Evolutionary conservation across 2,888 invertebrate species (phyloP), one percentile per base, ranked within the genome.

Genomic region (Scaptomyza reducta): DNA sequence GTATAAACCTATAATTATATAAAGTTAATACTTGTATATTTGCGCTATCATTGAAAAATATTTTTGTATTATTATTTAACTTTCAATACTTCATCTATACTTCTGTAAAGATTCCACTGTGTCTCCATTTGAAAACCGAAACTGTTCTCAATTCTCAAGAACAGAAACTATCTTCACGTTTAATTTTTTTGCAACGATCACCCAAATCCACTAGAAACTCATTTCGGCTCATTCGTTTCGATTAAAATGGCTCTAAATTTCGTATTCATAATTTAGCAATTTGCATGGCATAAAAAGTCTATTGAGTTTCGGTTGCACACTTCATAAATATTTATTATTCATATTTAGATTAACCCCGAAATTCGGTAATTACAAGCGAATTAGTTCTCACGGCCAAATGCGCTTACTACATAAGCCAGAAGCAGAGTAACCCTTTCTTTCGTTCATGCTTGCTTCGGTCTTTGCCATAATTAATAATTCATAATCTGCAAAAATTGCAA

Each of bases 341-440:
- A 51, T 54, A 47, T 55, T 51, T 45, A 41, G 14, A 47, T 67
- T 62, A 68, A 55, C 73, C 77, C 74, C 61, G 18, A 57, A 55
- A 44, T 49, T 55, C 38, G 56, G 44, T 63, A 85, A 82, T 82
- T 85, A 85, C 85, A 79, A 77, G 77, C 79, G 77, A 66, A 82
- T 82, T 82, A 82, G 82, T 82, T 82, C 82, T 85, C 82, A 82
- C 82, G 82, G 77, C 74, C 77, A 75, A 82, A 82, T 82, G 73
- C 56, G 85, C 68, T 82, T 82, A 85, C 60, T 0, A 38, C 11
- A 38, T 50, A 50, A 25, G 50, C 53, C 35, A 41, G 41, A 47
- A 40, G 31, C 40, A 44, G 54, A 13, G 11, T 6, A 35, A 72
- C 74, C 76, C 72, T 67, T 74, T 71, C 6, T 45, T 27, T 50